These are phyloP conservation scores for Leptonema lineaticorne DNA, from an alignment of 1,140 invertebrate genomes.

Conservation along the genomic window DNA sequence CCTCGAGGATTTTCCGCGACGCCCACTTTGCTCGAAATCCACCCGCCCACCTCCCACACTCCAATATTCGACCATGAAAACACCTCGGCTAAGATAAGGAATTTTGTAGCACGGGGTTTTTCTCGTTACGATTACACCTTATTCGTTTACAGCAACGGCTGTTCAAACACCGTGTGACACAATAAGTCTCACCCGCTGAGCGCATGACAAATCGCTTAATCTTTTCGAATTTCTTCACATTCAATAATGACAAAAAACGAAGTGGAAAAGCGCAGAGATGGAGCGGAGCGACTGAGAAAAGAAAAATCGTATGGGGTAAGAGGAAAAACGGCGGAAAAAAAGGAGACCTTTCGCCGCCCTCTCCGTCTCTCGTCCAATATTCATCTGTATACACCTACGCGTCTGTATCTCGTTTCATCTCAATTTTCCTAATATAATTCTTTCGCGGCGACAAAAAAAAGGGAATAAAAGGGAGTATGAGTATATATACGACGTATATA, in stretches of 20 bases:
- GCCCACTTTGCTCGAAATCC: neutral
- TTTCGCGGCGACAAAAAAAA: neutral
- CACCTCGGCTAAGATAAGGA: neutral
- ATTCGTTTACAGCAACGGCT: neutral
- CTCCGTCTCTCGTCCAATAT: constrained; percentile 1
- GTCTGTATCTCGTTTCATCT: constrained; percentile 15
- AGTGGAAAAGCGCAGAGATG: too few species aligned
- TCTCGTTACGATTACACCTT: constrained; percentile 20
- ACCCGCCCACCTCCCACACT: neutral
- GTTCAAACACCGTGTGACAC: constrained; percentile 15
- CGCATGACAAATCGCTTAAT: constrained; percentile 33
- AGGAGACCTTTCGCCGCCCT: neutral
- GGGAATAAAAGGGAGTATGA: neutral
- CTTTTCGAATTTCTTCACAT: constrained; percentile 23
- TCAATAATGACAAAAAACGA: constrained; percentile 30
- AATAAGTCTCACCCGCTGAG: constrained; percentile 19
- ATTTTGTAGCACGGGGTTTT: constrained; percentile 1
- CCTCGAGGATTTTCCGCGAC: neutral
- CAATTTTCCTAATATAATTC: constrained; percentile 27
- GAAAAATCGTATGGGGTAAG: neutral
- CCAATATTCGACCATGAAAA: neutral
- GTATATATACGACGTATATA: neutral
- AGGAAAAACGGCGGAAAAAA: neutral
- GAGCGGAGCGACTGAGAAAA: neutral
- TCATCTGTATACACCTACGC: constrained; percentile 3